Evolutionary conservation across 2,888 invertebrate species (phyloP).

Genomic region (Dione juno): DNA sequence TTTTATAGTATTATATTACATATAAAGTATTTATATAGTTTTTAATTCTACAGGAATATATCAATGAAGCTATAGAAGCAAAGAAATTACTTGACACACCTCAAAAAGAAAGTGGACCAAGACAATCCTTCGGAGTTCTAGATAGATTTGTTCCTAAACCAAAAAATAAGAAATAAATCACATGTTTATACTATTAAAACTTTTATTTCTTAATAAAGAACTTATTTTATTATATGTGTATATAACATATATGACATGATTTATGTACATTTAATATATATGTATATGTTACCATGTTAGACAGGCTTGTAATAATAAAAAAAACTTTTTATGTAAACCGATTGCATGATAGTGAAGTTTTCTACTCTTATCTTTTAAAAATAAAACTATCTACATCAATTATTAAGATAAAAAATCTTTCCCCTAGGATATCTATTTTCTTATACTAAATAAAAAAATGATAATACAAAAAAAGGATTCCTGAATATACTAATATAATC

Average conservation of each 20-base stretch:
- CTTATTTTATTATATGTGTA: constrained; percentile 49
- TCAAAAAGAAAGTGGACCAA: constrained; percentile 59
- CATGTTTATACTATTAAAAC: constrained; percentile 41
- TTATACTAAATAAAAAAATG: background rate
- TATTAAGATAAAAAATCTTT: background rate
- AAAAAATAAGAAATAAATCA: constrained; percentile 68
- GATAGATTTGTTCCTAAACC: constrained; percentile 88
- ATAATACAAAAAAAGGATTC: background rate
- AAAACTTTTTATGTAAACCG: constrained; percentile 7
- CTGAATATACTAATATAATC: background rate
- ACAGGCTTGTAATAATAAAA: constrained; percentile 12
- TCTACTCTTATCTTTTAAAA: background rate
- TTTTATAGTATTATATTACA: background rate
- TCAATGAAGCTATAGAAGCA: constrained; percentile 66
- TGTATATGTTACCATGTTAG: constrained; percentile 33
- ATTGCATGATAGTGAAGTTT: background rate
- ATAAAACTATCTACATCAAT: background rate
- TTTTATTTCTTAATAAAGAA: constrained; percentile 49
- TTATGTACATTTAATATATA: constrained; percentile 58
- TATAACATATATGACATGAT: constrained; percentile 60
- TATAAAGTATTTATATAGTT: background rate
- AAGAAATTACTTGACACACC: constrained; percentile 62
- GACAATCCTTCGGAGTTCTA: constrained; percentile 83
- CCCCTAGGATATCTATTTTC: background rate
- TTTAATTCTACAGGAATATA: constrained; percentile 66